Base-by-base conservation (phyloP, 2,888 invertebrate species). In the Gerris lacustris region DNA sequence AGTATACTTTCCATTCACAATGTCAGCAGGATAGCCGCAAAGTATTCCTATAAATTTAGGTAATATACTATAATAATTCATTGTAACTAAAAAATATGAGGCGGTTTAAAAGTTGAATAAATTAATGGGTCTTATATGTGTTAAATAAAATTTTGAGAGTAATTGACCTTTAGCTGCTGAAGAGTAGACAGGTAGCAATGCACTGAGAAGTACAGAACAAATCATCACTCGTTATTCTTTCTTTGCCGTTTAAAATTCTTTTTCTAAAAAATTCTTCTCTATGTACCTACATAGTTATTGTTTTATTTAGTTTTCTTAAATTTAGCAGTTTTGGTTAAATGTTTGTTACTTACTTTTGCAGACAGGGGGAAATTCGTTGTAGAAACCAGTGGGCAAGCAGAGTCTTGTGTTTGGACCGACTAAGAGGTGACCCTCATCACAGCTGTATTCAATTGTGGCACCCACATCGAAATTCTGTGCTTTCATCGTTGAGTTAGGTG, bases 351-450 rank as follows among this genome's bases (percentile, higher is more conserved):
- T 82, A 94, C 94, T 87, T 87, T 93, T 92, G 81, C 95, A 95
- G 66, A 94, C 92, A 0, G 95, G 94, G 45, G 94, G 92, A 78
- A 94, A 94, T 79, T 94, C 94, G 76, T 93, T 92, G 79, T 93
- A 95, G 82, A 95, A 95, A 66, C 95, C 95, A 6, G 93, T 94
- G 74, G 94, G 90, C 66, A 94, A 84, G 75, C 95, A 95, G 31
- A 90, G 90, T 77, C 95, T 84, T 6, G 87, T 86, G 0, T 89
- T 85, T 0, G 94, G 94, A 2, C 95, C 94, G 45, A 95, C 92
- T 5, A 94, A 84, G 67, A 94, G 83, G 79, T 94, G 93, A 0
- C 94, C 94, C 15, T 88, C 86, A 77, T 92, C 92, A 78, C 95
- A 95, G 45, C 86, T 83, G 81, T 94, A 94, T 78, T 93, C 89